These are phyloP conservation scores for Microcebus murinus DNA, from an alignment of 2,113 vertebrate genomes.

Conservation along the genomic window DNA sequence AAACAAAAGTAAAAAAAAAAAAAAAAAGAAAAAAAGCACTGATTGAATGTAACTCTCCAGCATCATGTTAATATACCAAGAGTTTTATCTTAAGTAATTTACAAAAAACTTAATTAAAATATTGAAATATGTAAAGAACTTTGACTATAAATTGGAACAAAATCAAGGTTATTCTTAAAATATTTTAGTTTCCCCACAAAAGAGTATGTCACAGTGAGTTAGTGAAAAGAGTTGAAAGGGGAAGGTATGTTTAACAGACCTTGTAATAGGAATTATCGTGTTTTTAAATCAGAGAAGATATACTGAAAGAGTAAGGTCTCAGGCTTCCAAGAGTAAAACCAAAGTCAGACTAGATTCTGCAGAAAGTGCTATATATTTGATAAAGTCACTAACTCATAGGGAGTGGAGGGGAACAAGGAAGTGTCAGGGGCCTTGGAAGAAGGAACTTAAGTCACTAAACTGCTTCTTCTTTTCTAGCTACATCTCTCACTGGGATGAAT, in stretches of 20 bases:
- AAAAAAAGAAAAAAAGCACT: neutral
- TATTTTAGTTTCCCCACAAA: neutral
- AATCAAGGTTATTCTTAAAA: slow-evolving; percentile 13
- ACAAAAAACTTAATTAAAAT: neutral
- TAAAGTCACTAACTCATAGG: neutral
- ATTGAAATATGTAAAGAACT: neutral
- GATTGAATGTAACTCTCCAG: neutral
- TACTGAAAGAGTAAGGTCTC: neutral
- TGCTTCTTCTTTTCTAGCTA: neutral
- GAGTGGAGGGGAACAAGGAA: neutral
- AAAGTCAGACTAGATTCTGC: neutral
- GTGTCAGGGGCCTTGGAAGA: neutral
- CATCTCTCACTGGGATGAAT: neutral
- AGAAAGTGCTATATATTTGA: neutral
- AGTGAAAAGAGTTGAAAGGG: neutral
- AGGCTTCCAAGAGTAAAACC: neutral
- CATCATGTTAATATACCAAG: neutral
- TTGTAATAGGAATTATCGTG: neutral
- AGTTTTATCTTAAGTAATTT: neutral
- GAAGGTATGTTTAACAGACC: neutral
- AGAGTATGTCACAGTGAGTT: neutral
- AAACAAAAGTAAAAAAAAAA: neutral
- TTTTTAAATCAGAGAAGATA: neutral
- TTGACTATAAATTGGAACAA: neutral
- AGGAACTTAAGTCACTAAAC: too few relatives aligned